Evolutionary conservation across 2,888 invertebrate genomes (phyloP).

Genomic region (Buathra laborator): DNA sequence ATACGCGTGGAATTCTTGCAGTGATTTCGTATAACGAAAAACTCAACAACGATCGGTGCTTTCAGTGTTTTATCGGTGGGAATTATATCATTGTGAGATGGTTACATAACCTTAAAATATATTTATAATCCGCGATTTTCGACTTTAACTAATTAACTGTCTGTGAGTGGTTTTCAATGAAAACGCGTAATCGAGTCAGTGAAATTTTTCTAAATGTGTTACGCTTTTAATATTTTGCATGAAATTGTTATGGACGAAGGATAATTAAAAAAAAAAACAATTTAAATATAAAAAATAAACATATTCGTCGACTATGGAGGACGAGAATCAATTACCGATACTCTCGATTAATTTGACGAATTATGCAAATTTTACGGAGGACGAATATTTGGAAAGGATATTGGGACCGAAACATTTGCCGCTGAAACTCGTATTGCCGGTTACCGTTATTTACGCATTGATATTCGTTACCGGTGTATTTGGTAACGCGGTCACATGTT

Average conservation of each 20-base stretch:
- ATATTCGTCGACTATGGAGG: constrained; percentile 48
- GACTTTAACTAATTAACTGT: constrained; percentile 9
- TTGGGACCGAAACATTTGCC: constrained; percentile 89
- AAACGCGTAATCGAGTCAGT: constrained; percentile 15
- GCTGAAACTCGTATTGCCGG: constrained; percentile 85
- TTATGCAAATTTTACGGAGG: constrained; percentile 87
- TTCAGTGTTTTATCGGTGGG: neutral
- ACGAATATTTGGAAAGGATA: constrained; percentile 87
- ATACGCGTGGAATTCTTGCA: neutral
- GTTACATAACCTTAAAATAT: constrained; percentile 4
- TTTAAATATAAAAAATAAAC: neutral
- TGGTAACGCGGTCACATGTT: constrained; percentile 94
- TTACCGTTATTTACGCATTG: constrained; percentile 90
- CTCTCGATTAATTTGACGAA: constrained; percentile 80
- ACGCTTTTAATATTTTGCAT: neutral
- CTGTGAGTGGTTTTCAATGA: constrained; percentile 5
- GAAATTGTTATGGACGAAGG: neutral
- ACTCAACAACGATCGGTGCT: neutral
- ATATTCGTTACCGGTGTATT: constrained; percentile 93
- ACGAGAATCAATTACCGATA: constrained; percentile 30
- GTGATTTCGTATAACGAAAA: neutral
- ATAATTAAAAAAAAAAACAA: neutral
- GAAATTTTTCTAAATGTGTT: constrained; percentile 42
- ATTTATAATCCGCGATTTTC: neutral
- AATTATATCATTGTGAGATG: neutral